These are phyloP conservation scores for Arvicanthis niloticus DNA, from an alignment of 2,113 vertebrate species.

Conservation along the genomic window DNA sequence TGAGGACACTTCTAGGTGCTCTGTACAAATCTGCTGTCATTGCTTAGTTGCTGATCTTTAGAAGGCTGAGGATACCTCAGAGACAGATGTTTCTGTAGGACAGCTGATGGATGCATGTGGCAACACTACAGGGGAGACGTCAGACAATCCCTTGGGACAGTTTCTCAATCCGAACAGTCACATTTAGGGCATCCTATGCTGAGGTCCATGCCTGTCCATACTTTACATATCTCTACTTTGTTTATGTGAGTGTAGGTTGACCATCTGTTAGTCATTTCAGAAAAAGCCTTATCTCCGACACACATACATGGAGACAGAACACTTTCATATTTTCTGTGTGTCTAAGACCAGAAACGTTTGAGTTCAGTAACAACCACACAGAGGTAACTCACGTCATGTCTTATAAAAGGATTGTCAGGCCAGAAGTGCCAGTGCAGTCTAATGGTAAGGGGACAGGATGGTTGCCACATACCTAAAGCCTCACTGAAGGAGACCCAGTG, in stretches of 20 bases:
- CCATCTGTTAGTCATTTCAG: background rate
- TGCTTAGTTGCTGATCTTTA: background rate
- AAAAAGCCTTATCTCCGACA: background rate
- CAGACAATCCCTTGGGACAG: no score
- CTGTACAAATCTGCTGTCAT: background rate
- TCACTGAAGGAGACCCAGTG: fast-evolving
- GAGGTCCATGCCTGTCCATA: background rate
- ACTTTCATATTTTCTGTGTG: background rate
- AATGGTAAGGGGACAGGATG: background rate
- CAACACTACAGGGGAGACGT: background rate
- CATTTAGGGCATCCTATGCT: no score
- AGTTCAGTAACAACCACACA: background rate
- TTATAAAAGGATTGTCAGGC: background rate
- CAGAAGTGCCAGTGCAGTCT: no score
- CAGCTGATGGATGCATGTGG: fast-evolving
- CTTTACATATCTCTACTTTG: background rate
- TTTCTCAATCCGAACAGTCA: background rate
- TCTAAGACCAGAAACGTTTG: background rate
- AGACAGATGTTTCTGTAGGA: background rate
- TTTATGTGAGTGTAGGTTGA: background rate
- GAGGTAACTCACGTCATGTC: background rate
- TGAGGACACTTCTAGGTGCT: background rate
- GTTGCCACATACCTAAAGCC: no score
- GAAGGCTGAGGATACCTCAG: background rate
- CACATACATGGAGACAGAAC: background rate